A percentile compares a stretch with the other conserved stretches of the same genome.
phyloP scores from a whole-genome alignment of 2,888 invertebrate species.

The Drosophila eohydei region DNA sequence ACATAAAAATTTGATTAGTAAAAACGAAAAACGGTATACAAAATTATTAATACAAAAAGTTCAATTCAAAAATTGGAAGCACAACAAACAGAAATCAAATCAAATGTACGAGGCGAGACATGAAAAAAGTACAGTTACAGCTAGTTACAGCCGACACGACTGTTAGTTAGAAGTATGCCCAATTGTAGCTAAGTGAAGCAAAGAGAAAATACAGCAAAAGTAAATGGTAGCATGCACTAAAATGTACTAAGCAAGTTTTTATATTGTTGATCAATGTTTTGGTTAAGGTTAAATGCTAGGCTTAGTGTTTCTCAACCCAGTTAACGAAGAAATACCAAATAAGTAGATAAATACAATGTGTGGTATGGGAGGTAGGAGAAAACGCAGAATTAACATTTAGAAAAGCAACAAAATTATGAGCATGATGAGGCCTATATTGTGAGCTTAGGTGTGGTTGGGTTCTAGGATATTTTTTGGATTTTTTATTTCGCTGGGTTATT shows the following conservation, averaged over 20 bases:
- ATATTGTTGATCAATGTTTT: conserved; percentile 1
- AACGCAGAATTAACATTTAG: conserved; percentile 58
- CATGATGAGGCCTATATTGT: conserved; percentile 52
- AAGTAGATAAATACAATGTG: conserved; percentile 32
- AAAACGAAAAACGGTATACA: conserved; percentile 69
- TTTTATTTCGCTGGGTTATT: conserved; percentile 65
- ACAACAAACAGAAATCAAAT: conserved; percentile 41
- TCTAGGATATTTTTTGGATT: conserved; percentile 35
- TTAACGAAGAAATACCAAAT: conserved; percentile 11
- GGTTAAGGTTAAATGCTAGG: conserved; percentile 24
- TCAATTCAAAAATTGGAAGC: conserved; percentile 25
- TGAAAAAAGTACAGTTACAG: conserved; percentile 31
- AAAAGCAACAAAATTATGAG: conserved; percentile 65
- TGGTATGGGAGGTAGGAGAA: conserved; percentile 26
- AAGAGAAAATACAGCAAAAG: conserved; percentile 12
- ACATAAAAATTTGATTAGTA: conserved; percentile 77
- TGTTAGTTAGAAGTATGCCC: conserved; percentile 39
- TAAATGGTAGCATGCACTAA: conserved; percentile 40
- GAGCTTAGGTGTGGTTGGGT: conserved; percentile 29
- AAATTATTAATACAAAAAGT: conserved; percentile 57
- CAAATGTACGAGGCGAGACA: conserved; percentile 39
- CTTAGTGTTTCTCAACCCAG: conserved; percentile 21
- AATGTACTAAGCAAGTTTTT: conserved; percentile 25
- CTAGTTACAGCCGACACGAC: conserved; percentile 1
- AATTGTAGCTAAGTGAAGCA: conserved; percentile 29